Base-by-base conservation (phyloP, 1,140 invertebrate genomes). In the Proales similis region DNA sequence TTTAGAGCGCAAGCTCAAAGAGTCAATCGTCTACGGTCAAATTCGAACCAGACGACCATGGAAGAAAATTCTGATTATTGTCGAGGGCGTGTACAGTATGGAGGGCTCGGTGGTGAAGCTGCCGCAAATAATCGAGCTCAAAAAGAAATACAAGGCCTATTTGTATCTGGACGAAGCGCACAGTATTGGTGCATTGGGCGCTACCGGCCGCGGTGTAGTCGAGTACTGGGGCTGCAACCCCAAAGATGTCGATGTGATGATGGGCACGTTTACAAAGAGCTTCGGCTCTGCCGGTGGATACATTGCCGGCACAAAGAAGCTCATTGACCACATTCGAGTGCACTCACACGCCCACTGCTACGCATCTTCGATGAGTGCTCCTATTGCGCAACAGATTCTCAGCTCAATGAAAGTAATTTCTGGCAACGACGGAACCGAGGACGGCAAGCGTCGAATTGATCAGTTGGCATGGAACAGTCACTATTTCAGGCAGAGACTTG, bases 261-360 rank as follows among this genome's bases (percentile, higher is more conserved):
- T 99, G 94, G 94, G 94, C 53, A 92, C 88, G 6, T 91, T 88
- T 72, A 90, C 88, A 0, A 92, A 91, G 76, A 89, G 86, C 74
- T 98, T 97, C 79, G 91, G 89, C 43, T 86, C 89, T 39, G 86
- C 90, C 68, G 94, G 94, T n/a, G 94, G 94, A 11, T 99, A 98
- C 75, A 88, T 97, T 66, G 93, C 87, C 14, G 92, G 93, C 48
- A 79, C 81, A 43, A 86, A 86, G 79, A 84, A 85, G 68, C 75
- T 96, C 48, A 86, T 97, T 65, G 77, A 84, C 67, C 83, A 86
- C 72, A 74, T 99, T 51, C 78, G 88, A 66, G 77, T 81, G 29
- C 74, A 85, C 64, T 91, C 90, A 64, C 87, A 93, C 73, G 88
- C 87, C 53, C 82, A 85, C 48, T 81, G 81, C 66, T 96, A 97